Evolutionary conservation across 2,113 vertebrate genomes (phyloP), one percentile per base, ranked within the genome.

Genomic region (Romanogobio albipinnatus): DNA sequence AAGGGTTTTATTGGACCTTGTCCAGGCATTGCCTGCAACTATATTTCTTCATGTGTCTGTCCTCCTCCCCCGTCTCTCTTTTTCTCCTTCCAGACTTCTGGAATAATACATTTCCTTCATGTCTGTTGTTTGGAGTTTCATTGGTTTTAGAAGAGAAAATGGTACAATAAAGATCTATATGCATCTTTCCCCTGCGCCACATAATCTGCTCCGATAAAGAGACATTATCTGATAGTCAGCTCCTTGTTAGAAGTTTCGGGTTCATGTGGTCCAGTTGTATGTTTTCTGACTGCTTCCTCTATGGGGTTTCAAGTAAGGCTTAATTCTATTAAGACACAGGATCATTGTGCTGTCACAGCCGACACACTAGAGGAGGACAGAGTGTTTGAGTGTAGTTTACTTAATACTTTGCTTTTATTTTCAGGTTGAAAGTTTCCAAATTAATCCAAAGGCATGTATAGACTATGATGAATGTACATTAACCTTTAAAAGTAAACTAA

Each of bases 1-100:
- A 83, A 74, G 80, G 53, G 39, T 74, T 82, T 85, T 53, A 64
- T 79, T 84, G 78, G 73, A 73, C 45, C 45, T 61, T 84, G 61
- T 59, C 85, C 79, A 84, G 43, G 10, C 59, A 22, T 24, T 53
- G 4, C 29, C 14, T 7, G 47, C 81, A 66, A 58, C 33, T 66
- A 29, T 81, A 68, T 76, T 74, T 33, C 47, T 82, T 73, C 74
- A 62, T 58, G 9, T n/a, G 45, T 51, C 62, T 84, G 53, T 56
- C 66, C 13, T 66, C 61, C 68, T 62, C 70, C 64, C 17, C 58
- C 43, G 10, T 26, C 58, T 36, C 13, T 62, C 51, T 59, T 51
- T 86, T 43, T 82, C 56, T 82, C 36, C 45, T 24, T 53, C 29
- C 75, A 82, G 76, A 58, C 85, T 78, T 82, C 49, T 73, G 43